These are phyloP conservation scores for Cricetomys ansorgei DNA, from an alignment of 2,113 vertebrate species.

Conservation along the genomic window DNA sequence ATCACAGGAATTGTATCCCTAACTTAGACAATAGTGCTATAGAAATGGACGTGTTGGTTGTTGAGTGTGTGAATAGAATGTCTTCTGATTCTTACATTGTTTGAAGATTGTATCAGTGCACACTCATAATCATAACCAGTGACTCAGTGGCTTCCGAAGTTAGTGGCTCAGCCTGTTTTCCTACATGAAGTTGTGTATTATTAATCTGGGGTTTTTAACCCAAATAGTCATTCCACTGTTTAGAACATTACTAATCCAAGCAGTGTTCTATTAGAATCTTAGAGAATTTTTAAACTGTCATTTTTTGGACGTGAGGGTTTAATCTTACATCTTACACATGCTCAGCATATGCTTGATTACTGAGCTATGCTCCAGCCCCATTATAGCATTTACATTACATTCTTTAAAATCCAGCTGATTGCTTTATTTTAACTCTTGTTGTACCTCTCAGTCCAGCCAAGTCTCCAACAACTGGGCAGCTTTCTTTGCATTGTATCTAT, in stretches of 20 bases:
- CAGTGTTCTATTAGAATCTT: not conserved
- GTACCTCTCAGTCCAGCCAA: not conserved
- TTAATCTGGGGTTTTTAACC: not conserved
- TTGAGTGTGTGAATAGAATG: not conserved
- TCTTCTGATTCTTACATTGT: not conserved
- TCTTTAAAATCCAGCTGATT: not conserved
- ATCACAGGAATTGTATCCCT: not conserved
- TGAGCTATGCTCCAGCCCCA: not conserved
- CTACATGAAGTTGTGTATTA: not conserved
- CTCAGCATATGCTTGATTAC: not conserved
- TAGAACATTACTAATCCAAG: not conserved
- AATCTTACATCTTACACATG: too few relatives aligned
- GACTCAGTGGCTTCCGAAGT: not conserved
- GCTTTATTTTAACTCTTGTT: not conserved
- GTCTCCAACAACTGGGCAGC: not conserved
- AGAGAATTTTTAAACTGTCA: not conserved
- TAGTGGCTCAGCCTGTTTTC: not conserved
- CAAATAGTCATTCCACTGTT: not conserved
- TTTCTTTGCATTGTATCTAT: not conserved
- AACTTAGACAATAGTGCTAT: not conserved
- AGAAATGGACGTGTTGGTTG: not conserved
- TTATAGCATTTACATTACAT: not conserved
- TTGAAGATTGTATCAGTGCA: not conserved
- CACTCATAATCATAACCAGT: not conserved
- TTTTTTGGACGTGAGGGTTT: not conserved